Conservation (phyloP, 2,113 vertebrate species). For the Ciconia maguari region DNA sequence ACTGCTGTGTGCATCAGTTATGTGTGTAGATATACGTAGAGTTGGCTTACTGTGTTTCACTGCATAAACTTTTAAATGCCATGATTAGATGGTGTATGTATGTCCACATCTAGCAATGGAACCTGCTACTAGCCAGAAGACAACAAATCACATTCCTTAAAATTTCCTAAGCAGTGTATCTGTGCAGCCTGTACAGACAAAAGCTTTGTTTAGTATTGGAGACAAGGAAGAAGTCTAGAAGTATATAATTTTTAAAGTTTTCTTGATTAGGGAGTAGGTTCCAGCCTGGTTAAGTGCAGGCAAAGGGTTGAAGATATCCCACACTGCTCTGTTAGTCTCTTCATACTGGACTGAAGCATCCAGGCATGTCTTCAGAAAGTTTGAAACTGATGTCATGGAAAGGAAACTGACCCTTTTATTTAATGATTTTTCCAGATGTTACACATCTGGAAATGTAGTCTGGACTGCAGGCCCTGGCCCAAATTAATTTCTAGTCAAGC, state of each 20-base stretch:
- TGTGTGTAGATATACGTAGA: neutral
- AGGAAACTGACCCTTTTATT: neutral
- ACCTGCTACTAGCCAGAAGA: neutral
- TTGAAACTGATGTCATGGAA: neutral
- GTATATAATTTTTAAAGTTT: neutral
- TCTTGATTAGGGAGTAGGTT: neutral
- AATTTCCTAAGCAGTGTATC: neutral
- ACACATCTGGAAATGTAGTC: neutral
- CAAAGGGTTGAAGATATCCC: neutral
- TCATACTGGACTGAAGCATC: neutral
- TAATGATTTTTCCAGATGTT: neutral
- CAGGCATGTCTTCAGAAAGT: neutral
- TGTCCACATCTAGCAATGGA: neutral
- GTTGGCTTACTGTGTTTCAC: neutral
- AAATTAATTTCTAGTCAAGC: neutral
- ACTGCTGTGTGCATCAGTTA: neutral
- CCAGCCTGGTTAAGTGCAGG: neutral
- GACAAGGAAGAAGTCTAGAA: neutral
- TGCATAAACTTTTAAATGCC: neutral
- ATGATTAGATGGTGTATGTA: neutral
- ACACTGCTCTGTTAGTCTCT: neutral
- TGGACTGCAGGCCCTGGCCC: neutral
- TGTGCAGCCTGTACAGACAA: neutral
- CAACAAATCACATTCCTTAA: neutral
- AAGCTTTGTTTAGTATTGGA: neutral